Percentiles rank a stretch among this genome's conserved stretches.
phyloP scores from a whole-genome alignment of 2,888 invertebrate genomes.

The Leucophenga montana region DNA sequence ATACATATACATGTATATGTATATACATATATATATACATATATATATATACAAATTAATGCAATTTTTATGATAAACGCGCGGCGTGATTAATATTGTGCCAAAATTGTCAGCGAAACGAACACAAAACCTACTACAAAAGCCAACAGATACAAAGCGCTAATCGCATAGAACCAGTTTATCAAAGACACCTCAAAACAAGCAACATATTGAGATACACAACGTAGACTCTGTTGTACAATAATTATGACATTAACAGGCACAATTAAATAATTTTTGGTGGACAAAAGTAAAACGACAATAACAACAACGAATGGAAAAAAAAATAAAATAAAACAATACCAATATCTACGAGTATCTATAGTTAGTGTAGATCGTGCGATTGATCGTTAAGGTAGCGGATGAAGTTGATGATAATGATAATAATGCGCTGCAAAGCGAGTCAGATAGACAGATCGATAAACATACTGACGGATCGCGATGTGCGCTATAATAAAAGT shows the following conservation, averaged over 20 bases:
- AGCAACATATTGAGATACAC: background rate
- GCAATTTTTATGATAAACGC: slow-evolving; percentile 43
- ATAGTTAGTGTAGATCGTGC: no score
- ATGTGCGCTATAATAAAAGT: no score
- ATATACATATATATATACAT: slow-evolving; percentile 15
- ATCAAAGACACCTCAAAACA: slow-evolving; percentile 36
- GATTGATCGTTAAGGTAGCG: no score
- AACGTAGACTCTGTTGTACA: background rate
- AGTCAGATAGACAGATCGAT: no score
- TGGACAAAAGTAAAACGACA: background rate
- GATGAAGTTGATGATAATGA: no score
- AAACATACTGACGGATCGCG: no score
- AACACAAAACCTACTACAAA: slow-evolving; percentile 11
- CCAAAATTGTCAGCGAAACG: slow-evolving; percentile 23
- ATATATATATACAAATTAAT: slow-evolving; percentile 38
- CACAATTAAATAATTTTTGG: slow-evolving; percentile 41
- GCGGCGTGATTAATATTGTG: slow-evolving; percentile 31
- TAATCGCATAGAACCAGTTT: slow-evolving; percentile 35
- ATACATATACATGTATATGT: no score
- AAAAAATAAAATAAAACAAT: no score
- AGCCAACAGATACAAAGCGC: slow-evolving; percentile 1
- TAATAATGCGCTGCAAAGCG: no score
- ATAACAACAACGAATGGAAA: background rate
- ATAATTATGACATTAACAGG: slow-evolving; percentile 53
- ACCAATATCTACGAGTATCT: no score